Base-by-base conservation (phyloP, 2,888 invertebrate species). In the Drosophila fungiperda region DNA sequence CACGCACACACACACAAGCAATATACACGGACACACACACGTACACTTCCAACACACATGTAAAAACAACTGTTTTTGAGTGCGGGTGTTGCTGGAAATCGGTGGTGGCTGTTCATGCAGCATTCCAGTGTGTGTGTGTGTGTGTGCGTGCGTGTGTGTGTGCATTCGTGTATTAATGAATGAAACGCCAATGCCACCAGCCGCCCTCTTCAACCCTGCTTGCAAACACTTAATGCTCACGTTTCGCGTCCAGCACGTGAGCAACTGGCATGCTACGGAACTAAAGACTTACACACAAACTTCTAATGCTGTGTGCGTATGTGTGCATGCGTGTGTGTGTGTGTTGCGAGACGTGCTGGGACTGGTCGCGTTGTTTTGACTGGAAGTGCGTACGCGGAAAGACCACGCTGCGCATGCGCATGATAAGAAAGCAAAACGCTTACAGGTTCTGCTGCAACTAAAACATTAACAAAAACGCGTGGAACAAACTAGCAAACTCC, bases 121-220 rank as follows among this genome's bases (percentile, higher is more conserved):
- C 85, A 73, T 89, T 87, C 87, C 87, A 87, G 79, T 49, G 26
- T 52, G 42, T 26, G 20, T 63, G 12, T n/a, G 1, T 20, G 42
- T 45, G 60, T 38, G 42, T 35, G 54, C 52, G 0, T 3, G 61
- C 74, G 70, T 65, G 38, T 52, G 33, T 57, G 52, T 45, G 23
- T 58, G 73, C 23, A 48, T 70, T 57, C 74, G 87, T 89, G 85
- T 82, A 82, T 89, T 85, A 84, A 84, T 85, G 85, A 85, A 85
- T 85, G 85, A 85, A 85, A 82, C 80, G 87, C 89, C 89, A 89
- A 87, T 79, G 82, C 87, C 76, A 68, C 83, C 75, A 66, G 60
- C 64, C 72, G 58, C 72, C 62, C 64, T 57, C 63, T 33, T 26
- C 62, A 64, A 59, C 57, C 53, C 20, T 42, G 65, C 38, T 45